A percentile compares a stretch with the other conserved stretches of the same genome.
phyloP scores from a whole-genome alignment of 2,113 vertebrate species.

The Chamaea fasciata region DNA sequence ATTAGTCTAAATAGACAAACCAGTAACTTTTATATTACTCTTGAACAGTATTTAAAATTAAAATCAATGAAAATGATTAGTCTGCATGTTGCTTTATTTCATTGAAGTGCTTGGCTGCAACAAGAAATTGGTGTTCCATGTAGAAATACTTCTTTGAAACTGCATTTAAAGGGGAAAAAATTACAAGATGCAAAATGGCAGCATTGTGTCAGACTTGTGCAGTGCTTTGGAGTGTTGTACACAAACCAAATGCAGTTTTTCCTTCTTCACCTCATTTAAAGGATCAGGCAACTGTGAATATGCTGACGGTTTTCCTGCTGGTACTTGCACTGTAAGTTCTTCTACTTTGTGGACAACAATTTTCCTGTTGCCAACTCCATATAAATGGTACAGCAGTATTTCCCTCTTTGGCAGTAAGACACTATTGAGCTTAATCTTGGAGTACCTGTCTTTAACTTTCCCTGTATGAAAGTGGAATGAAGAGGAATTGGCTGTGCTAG shows the following conservation, averaged over 20 bases:
- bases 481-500: not conserved
- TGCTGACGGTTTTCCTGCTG: not conserved
- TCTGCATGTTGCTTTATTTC: not conserved
- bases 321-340: not conserved
- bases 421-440: not conserved
- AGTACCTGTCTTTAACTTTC: not conserved
- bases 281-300: not conserved
- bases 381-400: not conserved
- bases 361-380: not conserved
- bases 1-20: slow-evolving; percentile 39
- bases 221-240: not conserved
- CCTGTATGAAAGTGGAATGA: not conserved
- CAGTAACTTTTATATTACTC: slow-evolving; percentile 60
- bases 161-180: not conserved
- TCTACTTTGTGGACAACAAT: not conserved
- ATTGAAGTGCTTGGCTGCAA: not conserved
- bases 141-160: not conserved
- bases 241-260: not conserved
- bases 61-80: slow-evolving; percentile 32
- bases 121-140: not conserved
- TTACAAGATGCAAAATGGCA: not conserved
- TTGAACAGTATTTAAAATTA: slow-evolving; percentile 66
- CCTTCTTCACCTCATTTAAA: not conserved
- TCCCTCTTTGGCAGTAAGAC: not conserved
- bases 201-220: not conserved